Evolutionary conservation across 1,140 invertebrate genomes (phyloP).

Genomic region (Drosophila gunungcola): DNA sequence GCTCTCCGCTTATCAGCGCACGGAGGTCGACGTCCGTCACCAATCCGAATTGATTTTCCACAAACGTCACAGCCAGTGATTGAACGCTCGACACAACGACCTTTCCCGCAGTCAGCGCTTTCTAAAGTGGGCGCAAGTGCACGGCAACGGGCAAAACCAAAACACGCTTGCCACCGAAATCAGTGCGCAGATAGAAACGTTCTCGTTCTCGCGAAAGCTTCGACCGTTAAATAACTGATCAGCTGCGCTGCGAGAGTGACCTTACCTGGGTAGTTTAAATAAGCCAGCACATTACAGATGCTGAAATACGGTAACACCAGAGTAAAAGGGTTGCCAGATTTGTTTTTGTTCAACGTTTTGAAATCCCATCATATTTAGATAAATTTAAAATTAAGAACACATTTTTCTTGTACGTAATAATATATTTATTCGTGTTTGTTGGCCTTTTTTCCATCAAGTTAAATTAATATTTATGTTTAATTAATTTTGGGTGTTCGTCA

Average conservation of each 20-base stretch:
- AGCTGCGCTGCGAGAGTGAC: neutral
- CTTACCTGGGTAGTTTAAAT: neutral
- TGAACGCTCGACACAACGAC: constrained; percentile 52
- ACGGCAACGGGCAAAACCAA: constrained; percentile 20
- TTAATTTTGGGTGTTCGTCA: no score
- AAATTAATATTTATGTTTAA: no score
- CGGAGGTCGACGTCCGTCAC: constrained; percentile 4
- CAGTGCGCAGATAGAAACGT: constrained; percentile 5
- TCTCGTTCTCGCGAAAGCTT: constrained; percentile 28
- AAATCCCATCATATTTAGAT: no score
- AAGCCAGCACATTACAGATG: neutral
- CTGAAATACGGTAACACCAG: no score
- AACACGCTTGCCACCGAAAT: constrained; percentile 37
- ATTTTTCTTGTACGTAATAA: no score
- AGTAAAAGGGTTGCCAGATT: no score
- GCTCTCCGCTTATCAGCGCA: constrained; percentile 12
- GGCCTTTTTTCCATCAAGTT: no score
- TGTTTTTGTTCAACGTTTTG: no score
- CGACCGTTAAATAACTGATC: constrained; percentile 24
- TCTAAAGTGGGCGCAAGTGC: constrained; percentile 41
- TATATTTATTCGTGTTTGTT: no score
- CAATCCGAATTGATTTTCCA: constrained; percentile 68
- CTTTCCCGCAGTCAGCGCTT: constrained; percentile 64
- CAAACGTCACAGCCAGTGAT: constrained; percentile 22
- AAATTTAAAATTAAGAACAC: no score